These are phyloP conservation scores for Hydroisotoma schaefferi DNA, from an alignment of 2,888 invertebrate genomes.

Conservation along the genomic window DNA sequence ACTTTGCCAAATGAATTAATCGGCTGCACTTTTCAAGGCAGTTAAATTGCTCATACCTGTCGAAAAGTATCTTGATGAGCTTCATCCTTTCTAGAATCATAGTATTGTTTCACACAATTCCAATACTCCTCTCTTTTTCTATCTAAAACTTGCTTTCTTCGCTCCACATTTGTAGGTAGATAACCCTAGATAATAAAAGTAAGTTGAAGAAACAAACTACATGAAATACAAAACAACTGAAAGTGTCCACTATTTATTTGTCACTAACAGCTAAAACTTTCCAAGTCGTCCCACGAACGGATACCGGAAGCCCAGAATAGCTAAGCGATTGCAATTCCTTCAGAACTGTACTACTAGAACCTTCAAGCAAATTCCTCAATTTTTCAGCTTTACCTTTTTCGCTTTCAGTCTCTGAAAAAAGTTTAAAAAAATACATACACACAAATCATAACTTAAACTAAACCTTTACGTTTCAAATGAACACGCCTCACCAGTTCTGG, in stretches of 20 bases:
- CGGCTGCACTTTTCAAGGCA: background rate
- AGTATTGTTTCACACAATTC: conserved; percentile 93
- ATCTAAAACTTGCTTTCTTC: conserved; percentile 79
- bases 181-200: conserved; percentile 66
- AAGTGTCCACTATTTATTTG: background rate
- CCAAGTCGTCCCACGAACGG: conserved; percentile 69
- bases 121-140: conserved; percentile 94
- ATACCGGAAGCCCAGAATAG: conserved; percentile 95
- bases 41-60: conserved; percentile 57
- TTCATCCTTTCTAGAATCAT: conserved; percentile 84
- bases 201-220: conserved; percentile 6
- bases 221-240: conserved; percentile 4
- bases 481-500: conserved; percentile 34
- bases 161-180: conserved; percentile 85
- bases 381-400: conserved; percentile 73
- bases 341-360: conserved; percentile 68
- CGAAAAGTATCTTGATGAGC: conserved; percentile 88
- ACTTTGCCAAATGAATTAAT: no score
- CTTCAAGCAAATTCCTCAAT: conserved; percentile 74
- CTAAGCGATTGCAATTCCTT: conserved; percentile 82
- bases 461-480: background rate
- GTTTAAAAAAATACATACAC: background rate
- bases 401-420: conserved; percentile 51
- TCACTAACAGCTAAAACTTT: conserved; percentile 62
- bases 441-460: no score